These are phyloP conservation scores for Drosophila fulvimacula DNA, from an alignment of 2,888 invertebrate species.

Conservation along the genomic window DNA sequence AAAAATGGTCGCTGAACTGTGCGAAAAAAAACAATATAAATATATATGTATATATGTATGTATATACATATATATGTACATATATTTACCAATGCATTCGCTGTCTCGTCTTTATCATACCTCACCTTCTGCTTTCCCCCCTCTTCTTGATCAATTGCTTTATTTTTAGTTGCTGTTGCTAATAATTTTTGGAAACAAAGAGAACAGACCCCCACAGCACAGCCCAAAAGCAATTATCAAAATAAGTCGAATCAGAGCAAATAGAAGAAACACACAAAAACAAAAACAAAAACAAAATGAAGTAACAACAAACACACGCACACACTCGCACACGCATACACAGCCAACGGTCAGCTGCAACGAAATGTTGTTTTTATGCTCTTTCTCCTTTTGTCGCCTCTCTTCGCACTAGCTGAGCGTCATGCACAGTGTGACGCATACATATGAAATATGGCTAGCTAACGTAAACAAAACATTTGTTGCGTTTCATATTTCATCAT, in stretches of 20 bases:
- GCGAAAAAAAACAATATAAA: constrained; percentile 25
- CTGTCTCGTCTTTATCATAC: constrained; percentile 16
- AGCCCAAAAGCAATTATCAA: constrained; percentile 49
- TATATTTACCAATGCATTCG: constrained; percentile 45
- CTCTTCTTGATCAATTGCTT: constrained; percentile 21
- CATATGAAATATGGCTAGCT: not conserved
- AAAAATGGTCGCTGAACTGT: constrained; percentile 30
- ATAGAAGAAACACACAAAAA: constrained; percentile 12
- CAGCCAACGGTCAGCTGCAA: constrained; percentile 63
- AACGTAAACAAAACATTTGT: not conserved
- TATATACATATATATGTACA: constrained; percentile 12
- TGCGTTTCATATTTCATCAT: not conserved
- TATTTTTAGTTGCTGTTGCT: constrained; percentile 50
- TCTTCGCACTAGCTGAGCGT: constrained; percentile 16
- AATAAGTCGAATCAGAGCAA: constrained; percentile 29
- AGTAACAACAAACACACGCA: constrained; percentile 3
- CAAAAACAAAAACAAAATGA: constrained; percentile 21
- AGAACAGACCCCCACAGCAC: constrained; percentile 35
- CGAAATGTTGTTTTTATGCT: constrained; percentile 51
- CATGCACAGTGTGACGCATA: constrained; percentile 34
- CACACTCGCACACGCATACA: not conserved
- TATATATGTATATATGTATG: constrained; percentile 14
- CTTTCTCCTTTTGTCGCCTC: constrained; percentile 22
- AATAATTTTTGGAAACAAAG: constrained; percentile 54
- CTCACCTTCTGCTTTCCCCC: not conserved